Evolutionary conservation across 1,140 invertebrate genomes (phyloP).

Genomic region (Drosophila varians): DNA sequence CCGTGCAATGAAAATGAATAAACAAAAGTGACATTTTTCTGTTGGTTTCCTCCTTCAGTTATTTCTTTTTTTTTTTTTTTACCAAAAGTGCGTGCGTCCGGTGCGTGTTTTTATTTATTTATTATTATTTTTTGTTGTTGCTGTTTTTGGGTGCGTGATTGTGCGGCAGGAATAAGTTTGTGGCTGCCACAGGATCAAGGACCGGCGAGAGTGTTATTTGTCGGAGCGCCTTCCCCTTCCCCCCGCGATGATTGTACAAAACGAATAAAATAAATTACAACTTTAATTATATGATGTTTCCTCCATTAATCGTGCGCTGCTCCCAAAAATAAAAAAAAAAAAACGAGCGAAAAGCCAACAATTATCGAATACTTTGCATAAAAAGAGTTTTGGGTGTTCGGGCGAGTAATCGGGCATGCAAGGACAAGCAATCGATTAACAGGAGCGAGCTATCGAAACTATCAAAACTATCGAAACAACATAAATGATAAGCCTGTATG

Average conservation of each 20-base stretch:
- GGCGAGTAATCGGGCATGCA: conserved; percentile 16
- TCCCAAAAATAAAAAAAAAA: conserved; percentile 11
- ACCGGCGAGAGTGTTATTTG: conserved; percentile 1
- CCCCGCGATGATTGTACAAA: conserved; percentile 7
- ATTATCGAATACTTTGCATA: conserved; percentile 7
- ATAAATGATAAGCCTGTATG: conserved; percentile 73
- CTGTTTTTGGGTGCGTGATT: conserved; percentile 30
- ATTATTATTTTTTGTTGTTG: not conserved
- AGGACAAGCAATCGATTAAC: conserved; percentile 16
- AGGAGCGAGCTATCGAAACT: conserved; percentile 25
- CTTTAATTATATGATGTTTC: conserved; percentile 25
- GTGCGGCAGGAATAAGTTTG: conserved; percentile 12
- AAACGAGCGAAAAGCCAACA: conserved; percentile 24
- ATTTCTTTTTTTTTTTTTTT: conserved; percentile 1
- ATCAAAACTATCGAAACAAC: conserved; percentile 37
- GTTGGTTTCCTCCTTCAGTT: conserved; percentile 18
- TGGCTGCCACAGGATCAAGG: not conserved
- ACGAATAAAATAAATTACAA: conserved; percentile 42
- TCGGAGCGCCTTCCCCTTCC: not conserved
- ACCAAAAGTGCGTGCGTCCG: conserved; percentile 44
- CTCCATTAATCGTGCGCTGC: conserved; percentile 12
- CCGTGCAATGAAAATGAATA: conserved; percentile 46
- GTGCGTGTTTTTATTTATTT: conserved; percentile 31
- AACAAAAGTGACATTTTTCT: conserved; percentile 48
- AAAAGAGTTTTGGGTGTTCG: not conserved